A percentile compares a stretch with the other conserved stretches of the same genome.
phyloP scores from a whole-genome alignment of 1,140 invertebrate species.

The Archegozetes longisetosus region DNA sequence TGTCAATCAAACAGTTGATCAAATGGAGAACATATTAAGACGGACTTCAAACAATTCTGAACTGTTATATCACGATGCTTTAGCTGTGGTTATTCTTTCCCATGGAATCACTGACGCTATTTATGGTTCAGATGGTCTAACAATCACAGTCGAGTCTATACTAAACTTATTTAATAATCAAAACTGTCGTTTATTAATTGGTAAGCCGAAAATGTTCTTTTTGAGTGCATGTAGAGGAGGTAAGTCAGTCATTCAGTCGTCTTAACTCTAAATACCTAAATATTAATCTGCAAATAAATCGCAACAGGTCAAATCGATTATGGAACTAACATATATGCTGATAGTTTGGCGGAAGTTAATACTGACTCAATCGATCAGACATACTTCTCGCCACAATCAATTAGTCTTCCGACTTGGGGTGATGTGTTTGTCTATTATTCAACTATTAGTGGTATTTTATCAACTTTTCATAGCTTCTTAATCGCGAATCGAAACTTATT shows the following conservation, averaged over 20 bases:
- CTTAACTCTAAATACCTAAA: too few relatives aligned
- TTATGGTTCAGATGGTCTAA: background rate
- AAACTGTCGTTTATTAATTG: background rate
- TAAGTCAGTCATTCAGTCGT: too few relatives aligned
- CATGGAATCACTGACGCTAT: background rate
- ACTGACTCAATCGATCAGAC: too few relatives aligned
- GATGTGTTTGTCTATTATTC: background rate
- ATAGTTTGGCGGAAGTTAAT: background rate
- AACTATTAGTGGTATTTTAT: background rate
- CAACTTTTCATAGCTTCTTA: background rate
- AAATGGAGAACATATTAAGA: background rate
- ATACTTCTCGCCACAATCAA: too few relatives aligned
- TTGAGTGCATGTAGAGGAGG: slow-evolving; percentile 5
- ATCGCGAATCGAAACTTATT: too few relatives aligned
- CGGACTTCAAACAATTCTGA: background rate
- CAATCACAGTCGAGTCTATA: background rate
- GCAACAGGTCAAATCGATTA: too few relatives aligned
- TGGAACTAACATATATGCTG: too few relatives aligned
- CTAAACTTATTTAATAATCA: background rate
- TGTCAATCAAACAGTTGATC: background rate
- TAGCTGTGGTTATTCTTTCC: background rate
- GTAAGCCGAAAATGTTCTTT: slow-evolving; percentile 11
- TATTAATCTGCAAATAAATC: background rate
- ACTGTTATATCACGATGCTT: background rate
- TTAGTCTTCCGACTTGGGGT: background rate